Base-by-base conservation (phyloP, 92 coral and sea anemone species). In the Epizoanthus fatuus region DNA sequence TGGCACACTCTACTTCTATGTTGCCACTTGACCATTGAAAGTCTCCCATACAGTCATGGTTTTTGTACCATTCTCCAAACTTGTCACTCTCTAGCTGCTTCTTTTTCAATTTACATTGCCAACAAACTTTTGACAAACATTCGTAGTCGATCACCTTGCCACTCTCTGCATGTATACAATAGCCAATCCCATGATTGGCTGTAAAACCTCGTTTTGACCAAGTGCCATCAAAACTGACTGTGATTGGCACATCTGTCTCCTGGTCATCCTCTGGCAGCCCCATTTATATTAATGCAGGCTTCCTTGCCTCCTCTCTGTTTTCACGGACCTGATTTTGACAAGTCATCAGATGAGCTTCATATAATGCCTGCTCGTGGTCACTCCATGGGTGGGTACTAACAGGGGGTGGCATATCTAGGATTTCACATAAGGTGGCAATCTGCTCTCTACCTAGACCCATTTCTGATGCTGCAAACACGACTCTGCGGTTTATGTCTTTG, bases 121-220 rank as follows among this genome's bases (percentile, higher is more conserved):
- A 51, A 63, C 91, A 81, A 12, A 68, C 69, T 52, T 87, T 87
- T 29, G 77, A 87, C 14, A 70, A 58, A 38, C 72, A 84, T 65
- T 83, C 92, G 53, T 63, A 88, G 69, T 88, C 88, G 32, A 88
- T 22, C 15, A 81, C 91, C 64, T 88, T 64, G 7, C 73, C 80
- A 54, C 85, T 84, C 65, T 65, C 76, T n/a, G 80, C 64, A 25
- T 88, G 84, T 38, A 84, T 83, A 1, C 68, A 78, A 83, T 83
- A 88, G n/a, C 85, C 92, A 83, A 88, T 69, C 42, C 88, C 87
- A 67, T 83, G 89, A 76, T 84, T 88, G 51, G 92, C 84, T 63
- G 88, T 88, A 20, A 68, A 83, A 20, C 88, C 92, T 69, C 88
- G 32, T 76, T 55, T 88, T 35, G 92, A 75, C 88, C 88, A 88